Conservation (phyloP, 2,888 invertebrate genomes). For the Euzophera pinguis region DNA sequence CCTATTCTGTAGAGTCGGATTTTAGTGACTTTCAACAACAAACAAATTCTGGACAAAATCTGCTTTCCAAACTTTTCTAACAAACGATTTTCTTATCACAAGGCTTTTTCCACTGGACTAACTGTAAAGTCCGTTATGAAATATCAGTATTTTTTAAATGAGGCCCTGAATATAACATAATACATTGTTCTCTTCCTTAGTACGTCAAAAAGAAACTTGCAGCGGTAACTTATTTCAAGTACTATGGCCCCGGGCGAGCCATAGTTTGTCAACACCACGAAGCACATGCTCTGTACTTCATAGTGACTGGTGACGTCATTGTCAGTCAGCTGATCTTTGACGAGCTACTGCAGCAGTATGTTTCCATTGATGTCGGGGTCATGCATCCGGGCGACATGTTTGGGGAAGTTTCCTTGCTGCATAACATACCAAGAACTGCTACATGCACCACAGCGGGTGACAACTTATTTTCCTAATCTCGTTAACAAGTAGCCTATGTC, state of each 20-base stretch:
- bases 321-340: slow-evolving; percentile 76
- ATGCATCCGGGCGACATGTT: slow-evolving; percentile 82
- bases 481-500: too few relatives aligned
- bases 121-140: too few relatives aligned
- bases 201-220: slow-evolving; percentile 81
- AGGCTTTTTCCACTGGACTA: too few relatives aligned
- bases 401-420: slow-evolving; percentile 83
- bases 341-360: slow-evolving; percentile 60
- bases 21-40: too few relatives aligned
- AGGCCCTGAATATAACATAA: too few relatives aligned
- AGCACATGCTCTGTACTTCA: slow-evolving; percentile 82
- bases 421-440: slow-evolving; percentile 80
- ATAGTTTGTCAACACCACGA: slow-evolving; percentile 82
- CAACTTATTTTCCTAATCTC: slow-evolving; percentile 16
- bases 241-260: slow-evolving; percentile 76
- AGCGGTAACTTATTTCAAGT: slow-evolving; percentile 81
- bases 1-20: too few relatives aligned
- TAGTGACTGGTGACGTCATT: slow-evolving; percentile 78
- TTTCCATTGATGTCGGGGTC: slow-evolving; percentile 68
- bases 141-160: too few relatives aligned
- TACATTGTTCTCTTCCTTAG: slow-evolving; percentile 36
- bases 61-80: not conserved
- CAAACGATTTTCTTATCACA: too few relatives aligned
- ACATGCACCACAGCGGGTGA: slow-evolving; percentile 79
- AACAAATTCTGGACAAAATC: too few relatives aligned